Percentiles rank a stretch among this genome's conserved stretches.
These are phyloP conservation scores for Ennomos erosarius DNA, from an alignment of 2,888 invertebrate genomes.

Conservation along the genomic window DNA sequence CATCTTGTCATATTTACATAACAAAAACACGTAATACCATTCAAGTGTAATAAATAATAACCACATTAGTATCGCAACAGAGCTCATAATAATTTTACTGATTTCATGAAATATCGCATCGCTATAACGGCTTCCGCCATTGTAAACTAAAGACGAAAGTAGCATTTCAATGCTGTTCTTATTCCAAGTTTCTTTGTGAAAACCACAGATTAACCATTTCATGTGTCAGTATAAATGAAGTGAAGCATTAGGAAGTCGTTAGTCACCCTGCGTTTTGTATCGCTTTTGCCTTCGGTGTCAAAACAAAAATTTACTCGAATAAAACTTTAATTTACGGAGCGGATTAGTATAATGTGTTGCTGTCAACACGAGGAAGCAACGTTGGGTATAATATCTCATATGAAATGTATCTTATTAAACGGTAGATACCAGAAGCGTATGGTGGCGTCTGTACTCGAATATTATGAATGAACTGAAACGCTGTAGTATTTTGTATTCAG, in stretches of 20 bases:
- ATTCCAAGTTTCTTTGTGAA: slow-evolving; percentile 38
- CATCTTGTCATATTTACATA: background rate
- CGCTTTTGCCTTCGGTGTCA: slow-evolving; percentile 36
- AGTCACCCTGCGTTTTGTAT: slow-evolving; percentile 34
- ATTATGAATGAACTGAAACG: slow-evolving; percentile 47
- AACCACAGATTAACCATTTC: slow-evolving; percentile 28
- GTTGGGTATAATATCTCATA: slow-evolving; percentile 33
- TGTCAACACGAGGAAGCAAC: slow-evolving; percentile 34
- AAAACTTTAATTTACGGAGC: slow-evolving; percentile 31
- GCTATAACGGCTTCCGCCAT: slow-evolving; percentile 32
- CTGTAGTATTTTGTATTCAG: slow-evolving; percentile 32
- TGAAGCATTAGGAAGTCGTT: slow-evolving; percentile 41
- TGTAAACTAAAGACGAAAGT: slow-evolving; percentile 34
- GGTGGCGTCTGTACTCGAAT: slow-evolving; percentile 23
- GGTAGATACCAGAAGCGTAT: slow-evolving; percentile 25
- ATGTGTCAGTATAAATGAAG: slow-evolving; percentile 35
- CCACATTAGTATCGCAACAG: slow-evolving; percentile 10
- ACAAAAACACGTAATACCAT: background rate
- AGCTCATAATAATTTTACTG: slow-evolving; percentile 33
- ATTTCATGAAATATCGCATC: slow-evolving; percentile 26
- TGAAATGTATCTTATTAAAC: slow-evolving; percentile 23
- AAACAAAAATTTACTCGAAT: slow-evolving; percentile 26
- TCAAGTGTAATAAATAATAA: background rate
- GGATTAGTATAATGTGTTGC: slow-evolving; percentile 32
- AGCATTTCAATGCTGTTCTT: slow-evolving; percentile 39